These are phyloP conservation scores for Opisthograptis luteolata DNA, from an alignment of 2,888 invertebrate species.

Conservation along the genomic window DNA sequence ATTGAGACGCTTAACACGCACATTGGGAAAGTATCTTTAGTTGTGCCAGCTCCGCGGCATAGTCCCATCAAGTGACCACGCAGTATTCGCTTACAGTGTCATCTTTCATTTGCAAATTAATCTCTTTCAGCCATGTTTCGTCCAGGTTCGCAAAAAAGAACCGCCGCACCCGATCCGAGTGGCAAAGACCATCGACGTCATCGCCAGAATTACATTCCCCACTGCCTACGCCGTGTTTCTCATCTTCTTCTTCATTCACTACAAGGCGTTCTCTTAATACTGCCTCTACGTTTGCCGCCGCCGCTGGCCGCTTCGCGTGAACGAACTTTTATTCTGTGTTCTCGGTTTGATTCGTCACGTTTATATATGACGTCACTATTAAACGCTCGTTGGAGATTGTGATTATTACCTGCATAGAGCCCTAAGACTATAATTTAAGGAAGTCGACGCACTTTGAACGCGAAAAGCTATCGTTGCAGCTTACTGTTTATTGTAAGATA, in stretches of 20 bases:
- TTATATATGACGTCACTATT: conserved; percentile 57
- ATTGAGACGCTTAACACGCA: not conserved
- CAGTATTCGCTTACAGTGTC: conserved; percentile 55
- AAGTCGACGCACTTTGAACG: conserved; percentile 41
- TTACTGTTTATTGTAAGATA: conserved; percentile 51
- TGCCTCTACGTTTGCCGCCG: conserved; percentile 53
- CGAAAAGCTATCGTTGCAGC: conserved; percentile 56
- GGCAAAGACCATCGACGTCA: conserved; percentile 97
- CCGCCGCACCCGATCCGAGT: conserved; percentile 96
- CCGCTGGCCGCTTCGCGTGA: conserved; percentile 62
- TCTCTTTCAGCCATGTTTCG: conserved; percentile 89
- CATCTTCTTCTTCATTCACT: conserved; percentile 97
- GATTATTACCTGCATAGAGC: conserved; percentile 61
- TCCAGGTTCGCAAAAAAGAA: conserved; percentile 95
- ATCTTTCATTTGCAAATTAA: conserved; percentile 76
- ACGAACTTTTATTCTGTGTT: conserved; percentile 59
- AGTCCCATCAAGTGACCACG: conserved; percentile 45
- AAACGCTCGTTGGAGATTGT: conserved; percentile 62
- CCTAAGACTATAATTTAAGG: conserved; percentile 53
- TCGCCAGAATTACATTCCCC: conserved; percentile 96
- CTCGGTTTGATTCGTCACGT: conserved; percentile 57
- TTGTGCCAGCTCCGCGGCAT: conserved; percentile 7
- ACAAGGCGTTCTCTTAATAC: conserved; percentile 92
- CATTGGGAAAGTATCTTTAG: not conserved
- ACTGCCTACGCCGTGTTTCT: conserved; percentile 96